Evolutionary conservation across 2,797 vertebrate species (phyloP), one percentile per base, ranked within the genome.

Genomic region (Ciconia nigra): DNA sequence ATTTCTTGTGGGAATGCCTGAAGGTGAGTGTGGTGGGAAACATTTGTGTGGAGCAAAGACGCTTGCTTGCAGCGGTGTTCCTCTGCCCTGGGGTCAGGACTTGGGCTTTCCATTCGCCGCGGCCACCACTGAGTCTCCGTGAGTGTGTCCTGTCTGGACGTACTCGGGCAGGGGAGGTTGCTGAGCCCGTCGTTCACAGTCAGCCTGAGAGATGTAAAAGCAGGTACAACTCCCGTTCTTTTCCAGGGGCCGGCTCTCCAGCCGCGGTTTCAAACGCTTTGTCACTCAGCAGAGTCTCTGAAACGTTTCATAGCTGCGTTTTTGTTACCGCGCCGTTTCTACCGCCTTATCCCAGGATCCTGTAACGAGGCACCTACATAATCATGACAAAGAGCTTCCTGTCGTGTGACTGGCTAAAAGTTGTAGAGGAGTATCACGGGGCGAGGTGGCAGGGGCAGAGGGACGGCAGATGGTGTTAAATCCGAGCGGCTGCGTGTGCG

Each of bases 151-250:
- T 1, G 0, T 5, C 81, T 6, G 21, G 51, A n/a, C 1, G 3
- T 5, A 0, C 65, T 13, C 0, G 0, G 15, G 5, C 29, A 14
- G 66, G 67, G 77, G 15, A 25, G 0, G 0, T 1, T 9, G 46
- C 78, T 31, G 62, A 80, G 35, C 66, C 44, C 1, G 0, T 15
- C 1, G 29, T 11, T 44, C 18, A 0, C 0, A 4, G n/a, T 31
- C 49, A 77, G 58, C 54, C 54, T 2, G 37, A 28, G 24, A 12
- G 28, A 1, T 9, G 42, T 1, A 9, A 15, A 13, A 14, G 29
- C 24, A 15, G 41, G 2, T 20, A 4, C 1, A 25, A 2, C 25
- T 12, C 61, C 42, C 5, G 0, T 9, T 37, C 19, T 39, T n/a
- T 20, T 5, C 42, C 7, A 1, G 6, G 33, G 57, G 35, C 31